Evolutionary conservation across 2,888 invertebrate genomes (phyloP).

Genomic region (Gryllus longicercus): DNA sequence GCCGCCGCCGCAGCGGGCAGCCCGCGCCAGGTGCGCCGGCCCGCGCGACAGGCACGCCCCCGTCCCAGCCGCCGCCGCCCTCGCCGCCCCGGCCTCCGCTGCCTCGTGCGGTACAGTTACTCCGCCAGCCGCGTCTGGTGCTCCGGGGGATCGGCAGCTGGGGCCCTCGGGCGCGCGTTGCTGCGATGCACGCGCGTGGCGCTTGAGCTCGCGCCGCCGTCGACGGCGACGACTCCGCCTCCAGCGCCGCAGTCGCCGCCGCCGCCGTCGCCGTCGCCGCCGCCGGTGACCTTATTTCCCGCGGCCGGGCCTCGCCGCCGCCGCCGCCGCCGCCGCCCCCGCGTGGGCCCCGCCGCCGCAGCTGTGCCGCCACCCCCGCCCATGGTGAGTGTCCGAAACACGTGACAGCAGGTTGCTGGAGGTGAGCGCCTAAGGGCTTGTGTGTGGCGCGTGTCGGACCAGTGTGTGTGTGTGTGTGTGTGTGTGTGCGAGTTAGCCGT

Average conservation of each 20-base stretch:
- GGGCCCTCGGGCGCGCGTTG: background rate
- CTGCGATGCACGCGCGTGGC: background rate
- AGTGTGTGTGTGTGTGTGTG: background rate
- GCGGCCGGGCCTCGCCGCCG: background rate
- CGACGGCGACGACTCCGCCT: background rate
- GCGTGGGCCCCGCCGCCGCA: background rate
- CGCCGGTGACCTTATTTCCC: conserved; percentile 17
- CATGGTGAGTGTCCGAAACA: background rate
- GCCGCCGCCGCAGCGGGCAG: background rate
- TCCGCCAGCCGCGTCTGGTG: background rate
- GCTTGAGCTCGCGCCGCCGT: conserved; percentile 2
- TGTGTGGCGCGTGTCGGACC: background rate
- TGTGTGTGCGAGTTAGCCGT: background rate
- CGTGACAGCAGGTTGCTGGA: background rate
- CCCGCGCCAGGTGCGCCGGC: background rate
- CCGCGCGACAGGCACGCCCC: background rate
- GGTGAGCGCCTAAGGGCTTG: background rate
- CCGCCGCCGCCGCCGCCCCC: background rate
- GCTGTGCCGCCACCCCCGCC: background rate
- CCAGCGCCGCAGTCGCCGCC: background rate
- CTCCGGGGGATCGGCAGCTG: too few species aligned
- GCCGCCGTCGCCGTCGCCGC: background rate
- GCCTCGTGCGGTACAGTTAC: background rate
- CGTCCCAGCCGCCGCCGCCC: background rate
- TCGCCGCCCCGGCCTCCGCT: background rate